Percentiles rank a stretch among this genome's conserved stretches.
These are phyloP conservation scores for Drosophila rubida DNA, from an alignment of 2,888 invertebrate genomes.

Conservation along the genomic window DNA sequence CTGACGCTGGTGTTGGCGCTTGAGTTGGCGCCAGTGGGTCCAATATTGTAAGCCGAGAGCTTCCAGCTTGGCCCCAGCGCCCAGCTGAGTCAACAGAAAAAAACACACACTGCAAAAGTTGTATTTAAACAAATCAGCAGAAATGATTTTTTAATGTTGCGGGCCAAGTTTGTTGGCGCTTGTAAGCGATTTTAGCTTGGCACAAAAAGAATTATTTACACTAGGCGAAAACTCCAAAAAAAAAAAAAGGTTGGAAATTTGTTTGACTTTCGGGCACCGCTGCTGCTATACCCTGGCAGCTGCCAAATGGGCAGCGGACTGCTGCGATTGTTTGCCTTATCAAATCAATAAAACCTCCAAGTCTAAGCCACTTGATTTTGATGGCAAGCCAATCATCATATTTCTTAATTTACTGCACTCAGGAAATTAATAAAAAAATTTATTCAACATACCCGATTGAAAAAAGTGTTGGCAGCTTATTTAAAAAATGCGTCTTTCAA, in stretches of 20 bases:
- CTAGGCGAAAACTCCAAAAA: slow-evolving; percentile 15
- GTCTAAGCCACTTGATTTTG: too few relatives aligned
- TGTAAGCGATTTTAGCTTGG: slow-evolving; percentile 66
- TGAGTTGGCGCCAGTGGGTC: slow-evolving; percentile 58
- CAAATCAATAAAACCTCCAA: too few relatives aligned
- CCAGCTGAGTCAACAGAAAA: slow-evolving; percentile 73
- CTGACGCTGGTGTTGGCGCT: slow-evolving; percentile 47
- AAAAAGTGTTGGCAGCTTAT: neutral
- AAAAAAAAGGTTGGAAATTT: neutral
- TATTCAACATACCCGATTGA: neutral
- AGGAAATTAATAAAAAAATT: neutral
- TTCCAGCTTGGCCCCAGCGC: slow-evolving; percentile 33
- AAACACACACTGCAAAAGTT: slow-evolving; percentile 1
- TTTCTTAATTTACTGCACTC: too few relatives aligned
- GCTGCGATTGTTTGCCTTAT: too few relatives aligned
- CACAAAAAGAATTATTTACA: slow-evolving; percentile 52
- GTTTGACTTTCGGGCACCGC: neutral
- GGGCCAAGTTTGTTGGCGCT: slow-evolving; percentile 73
- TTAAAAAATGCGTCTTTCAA: slow-evolving; percentile 1
- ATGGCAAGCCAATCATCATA: too few relatives aligned
- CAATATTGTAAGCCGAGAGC: slow-evolving; percentile 68
- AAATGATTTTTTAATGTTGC: slow-evolving; percentile 46
- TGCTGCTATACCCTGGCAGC: neutral
- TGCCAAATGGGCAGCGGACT: too few relatives aligned
- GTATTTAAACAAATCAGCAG: slow-evolving; percentile 72